Evolutionary conservation across 1,140 invertebrate genomes (phyloP).

Genomic region (Lucilia cuprina): DNA sequence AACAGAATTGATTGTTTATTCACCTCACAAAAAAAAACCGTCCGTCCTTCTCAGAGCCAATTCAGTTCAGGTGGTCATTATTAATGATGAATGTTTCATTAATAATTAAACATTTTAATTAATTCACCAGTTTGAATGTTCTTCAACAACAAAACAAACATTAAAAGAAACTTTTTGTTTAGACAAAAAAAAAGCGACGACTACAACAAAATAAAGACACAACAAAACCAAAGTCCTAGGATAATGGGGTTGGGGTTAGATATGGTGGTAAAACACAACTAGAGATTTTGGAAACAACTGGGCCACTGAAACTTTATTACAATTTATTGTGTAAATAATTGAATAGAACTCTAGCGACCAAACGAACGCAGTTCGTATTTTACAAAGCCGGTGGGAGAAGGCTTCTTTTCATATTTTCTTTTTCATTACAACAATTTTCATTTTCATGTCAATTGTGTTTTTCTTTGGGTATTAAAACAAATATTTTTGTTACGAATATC

Average conservation of each 20-base stretch:
- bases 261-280: background rate
- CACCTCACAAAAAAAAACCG: too few species aligned
- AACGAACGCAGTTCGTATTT: background rate
- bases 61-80: background rate
- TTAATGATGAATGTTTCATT: slow-evolving; percentile 11
- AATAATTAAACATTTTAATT: slow-evolving; percentile 33
- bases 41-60: background rate
- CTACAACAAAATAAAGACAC: too few species aligned
- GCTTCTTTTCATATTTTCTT: background rate
- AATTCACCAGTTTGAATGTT: slow-evolving; percentile 16
- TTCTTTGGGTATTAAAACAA: background rate
- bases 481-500: background rate
- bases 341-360: background rate
- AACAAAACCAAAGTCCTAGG: too few species aligned
- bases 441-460: background rate
- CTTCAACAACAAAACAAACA: background rate
- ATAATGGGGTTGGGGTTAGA: too few species aligned
- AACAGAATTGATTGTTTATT: too few species aligned
- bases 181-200: background rate
- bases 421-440: too few species aligned
- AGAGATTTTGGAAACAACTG: background rate
- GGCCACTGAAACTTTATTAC: slow-evolving; percentile 4
- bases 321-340: slow-evolving; percentile 23
- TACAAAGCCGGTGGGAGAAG: background rate
- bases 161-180: background rate